phyloP scores from a whole-genome alignment of 1,140 invertebrate genomes.

The Phortica variegata region DNA sequence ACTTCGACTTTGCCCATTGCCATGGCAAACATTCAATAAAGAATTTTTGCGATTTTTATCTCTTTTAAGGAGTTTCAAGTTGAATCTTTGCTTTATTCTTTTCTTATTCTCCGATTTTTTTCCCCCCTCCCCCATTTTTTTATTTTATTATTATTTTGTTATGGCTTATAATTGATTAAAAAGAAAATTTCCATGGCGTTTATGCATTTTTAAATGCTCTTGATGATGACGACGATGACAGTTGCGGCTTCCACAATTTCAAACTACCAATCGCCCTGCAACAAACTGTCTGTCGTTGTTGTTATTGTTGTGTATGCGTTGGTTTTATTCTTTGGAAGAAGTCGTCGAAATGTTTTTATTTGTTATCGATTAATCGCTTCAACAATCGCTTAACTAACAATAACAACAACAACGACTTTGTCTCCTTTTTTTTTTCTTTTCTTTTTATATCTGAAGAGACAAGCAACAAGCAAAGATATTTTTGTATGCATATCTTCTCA shows the following conservation, averaged over 20 bases:
- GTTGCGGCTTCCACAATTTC: no score
- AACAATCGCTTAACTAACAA: constrained; percentile 34
- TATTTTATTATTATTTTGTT: no score
- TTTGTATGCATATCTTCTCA: constrained; percentile 13
- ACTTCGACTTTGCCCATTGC: no score
- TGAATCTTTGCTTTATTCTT: no score
- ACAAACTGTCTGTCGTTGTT: neutral
- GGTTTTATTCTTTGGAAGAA: constrained; percentile 39
- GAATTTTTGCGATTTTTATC: constrained; percentile 54
- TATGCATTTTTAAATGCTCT: constrained; percentile 22
- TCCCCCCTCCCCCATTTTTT: no score
- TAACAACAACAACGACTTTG: no score
- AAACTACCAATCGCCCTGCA: neutral
- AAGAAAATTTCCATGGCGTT: constrained; percentile 54
- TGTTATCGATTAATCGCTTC: constrained; percentile 56
- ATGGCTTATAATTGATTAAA: constrained; percentile 51
- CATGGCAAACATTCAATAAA: constrained; percentile 54
- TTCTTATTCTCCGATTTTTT: no score
- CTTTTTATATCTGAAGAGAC: constrained; percentile 15
- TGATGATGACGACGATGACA: no score
- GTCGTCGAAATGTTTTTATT: constrained; percentile 55
- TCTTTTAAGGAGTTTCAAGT: no score
- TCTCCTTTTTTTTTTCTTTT: neutral
- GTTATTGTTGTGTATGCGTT: constrained; percentile 9
- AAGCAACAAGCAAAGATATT: constrained; percentile 1